These are phyloP conservation scores for Styela clava DNA, from an alignment of 23 tunicate genomes.

Conservation along the genomic window DNA sequence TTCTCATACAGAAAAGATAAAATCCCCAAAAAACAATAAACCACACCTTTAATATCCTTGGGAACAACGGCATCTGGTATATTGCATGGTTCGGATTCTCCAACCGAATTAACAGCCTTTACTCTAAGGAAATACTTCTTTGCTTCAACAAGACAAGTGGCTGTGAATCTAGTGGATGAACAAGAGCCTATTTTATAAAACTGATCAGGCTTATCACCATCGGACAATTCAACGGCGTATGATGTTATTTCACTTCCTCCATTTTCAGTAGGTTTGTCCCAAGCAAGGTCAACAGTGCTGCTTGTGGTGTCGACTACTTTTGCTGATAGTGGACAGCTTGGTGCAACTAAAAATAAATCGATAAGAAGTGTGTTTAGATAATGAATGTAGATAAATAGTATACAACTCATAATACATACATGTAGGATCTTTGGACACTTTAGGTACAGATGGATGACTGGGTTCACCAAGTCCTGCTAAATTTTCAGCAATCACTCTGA, in stretches of 20 bases:
- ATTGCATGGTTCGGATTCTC: conserved; percentile 34
- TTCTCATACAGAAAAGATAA: background rate
- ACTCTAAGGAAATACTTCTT: conserved; percentile 33
- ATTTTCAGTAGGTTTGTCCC: conserved; percentile 85
- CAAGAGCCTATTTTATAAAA: conserved; percentile 25
- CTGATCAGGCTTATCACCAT: conserved; percentile 11
- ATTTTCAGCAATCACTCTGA: conserved; percentile 84
- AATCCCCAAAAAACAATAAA: background rate
- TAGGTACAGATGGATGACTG: conserved; percentile 63
- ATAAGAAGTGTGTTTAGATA: background rate
- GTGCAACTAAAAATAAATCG: conserved; percentile 39
- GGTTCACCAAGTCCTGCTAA: conserved; percentile 71
- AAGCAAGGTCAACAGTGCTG: conserved; percentile 54
- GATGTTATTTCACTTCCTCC: conserved; percentile 81
- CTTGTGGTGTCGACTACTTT: conserved; percentile 58
- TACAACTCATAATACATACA: too few species aligned
- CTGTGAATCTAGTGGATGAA: conserved; percentile 15
- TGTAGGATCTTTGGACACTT: conserved; percentile 67
- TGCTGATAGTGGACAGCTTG: conserved; percentile 70
- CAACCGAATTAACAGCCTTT: conserved; percentile 48
- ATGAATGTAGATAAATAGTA: too few species aligned
- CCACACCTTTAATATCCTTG: conserved; percentile 19
- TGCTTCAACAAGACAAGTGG: conserved; percentile 27
- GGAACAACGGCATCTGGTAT: conserved; percentile 8
- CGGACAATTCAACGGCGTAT: conserved; percentile 14